Evolutionary conservation across 2,113 vertebrate species (phyloP).

Genomic region (Ctenodactylus gundi): DNA sequence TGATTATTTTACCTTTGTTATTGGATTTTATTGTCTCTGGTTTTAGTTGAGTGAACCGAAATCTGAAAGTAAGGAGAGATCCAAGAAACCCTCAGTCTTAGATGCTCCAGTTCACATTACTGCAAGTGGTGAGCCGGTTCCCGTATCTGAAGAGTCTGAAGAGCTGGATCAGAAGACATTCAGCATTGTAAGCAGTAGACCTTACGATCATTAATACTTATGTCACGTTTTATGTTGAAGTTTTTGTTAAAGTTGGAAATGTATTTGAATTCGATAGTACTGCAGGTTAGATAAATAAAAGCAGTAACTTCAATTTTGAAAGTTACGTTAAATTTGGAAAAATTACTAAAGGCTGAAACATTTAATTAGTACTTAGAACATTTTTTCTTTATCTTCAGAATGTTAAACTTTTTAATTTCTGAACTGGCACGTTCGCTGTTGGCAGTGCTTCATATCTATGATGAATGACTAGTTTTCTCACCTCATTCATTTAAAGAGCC

Average conservation of each 20-base stretch:
- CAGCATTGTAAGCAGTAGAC: constrained; percentile 90
- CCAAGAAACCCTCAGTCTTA: constrained; percentile 85
- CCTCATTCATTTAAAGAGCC: too few species aligned
- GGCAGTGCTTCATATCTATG: not conserved
- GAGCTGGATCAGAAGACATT: constrained; percentile 99
- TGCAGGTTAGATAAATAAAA: not conserved
- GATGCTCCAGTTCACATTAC: constrained; percentile 94
- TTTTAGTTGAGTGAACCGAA: constrained; percentile 88
- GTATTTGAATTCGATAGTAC: not conserved
- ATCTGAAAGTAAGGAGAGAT: constrained; percentile 89
- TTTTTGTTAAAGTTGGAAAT: constrained; percentile 32
- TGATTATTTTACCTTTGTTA: not conserved
- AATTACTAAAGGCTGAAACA: not conserved
- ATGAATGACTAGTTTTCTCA: not conserved
- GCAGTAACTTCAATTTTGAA: not conserved
- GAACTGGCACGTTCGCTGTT: not conserved
- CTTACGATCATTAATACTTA: not conserved
- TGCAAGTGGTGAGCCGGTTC: constrained; percentile 89
- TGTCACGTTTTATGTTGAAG: not conserved
- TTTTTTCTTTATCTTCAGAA: not conserved
- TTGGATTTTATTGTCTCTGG: not conserved
- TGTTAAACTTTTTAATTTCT: not conserved
- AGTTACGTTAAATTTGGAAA: not conserved
- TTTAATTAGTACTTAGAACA: not conserved
- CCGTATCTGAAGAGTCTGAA: constrained; percentile 94